Conservation (phyloP, 2,888 invertebrate genomes). For the Eumacrocentrus americanus region DNA sequence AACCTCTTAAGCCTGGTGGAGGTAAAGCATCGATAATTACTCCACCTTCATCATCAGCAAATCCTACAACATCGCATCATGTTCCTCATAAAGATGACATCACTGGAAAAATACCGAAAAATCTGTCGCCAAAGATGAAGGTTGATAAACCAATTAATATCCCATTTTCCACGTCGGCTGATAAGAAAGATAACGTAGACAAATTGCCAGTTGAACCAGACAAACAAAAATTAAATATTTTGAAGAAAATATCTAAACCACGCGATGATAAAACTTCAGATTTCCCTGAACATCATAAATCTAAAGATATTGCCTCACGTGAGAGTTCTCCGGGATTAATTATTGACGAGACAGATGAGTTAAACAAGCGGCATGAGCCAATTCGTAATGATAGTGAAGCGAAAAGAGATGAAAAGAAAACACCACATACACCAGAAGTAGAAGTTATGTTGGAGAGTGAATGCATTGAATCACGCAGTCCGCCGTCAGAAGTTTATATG, state of each 20-base stretch:
- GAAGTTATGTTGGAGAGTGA: slow-evolving; percentile 42
- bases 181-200: slow-evolving; percentile 65
- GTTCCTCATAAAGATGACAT: slow-evolving; percentile 39
- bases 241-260: slow-evolving; percentile 79
- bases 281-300: slow-evolving; percentile 55
- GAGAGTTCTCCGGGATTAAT: slow-evolving; percentile 61
- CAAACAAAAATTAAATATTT: slow-evolving; percentile 84
- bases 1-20: slow-evolving; percentile 59
- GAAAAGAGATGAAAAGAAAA: slow-evolving; percentile 54
- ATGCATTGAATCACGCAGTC: slow-evolving; percentile 51
- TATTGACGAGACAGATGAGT: slow-evolving; percentile 59
- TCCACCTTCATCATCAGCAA: slow-evolving; percentile 56
- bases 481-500: slow-evolving; percentile 58
- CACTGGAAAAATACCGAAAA: slow-evolving; percentile 47
- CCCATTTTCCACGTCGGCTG: slow-evolving; percentile 42
- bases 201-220: slow-evolving; percentile 81
- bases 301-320: slow-evolving; percentile 57
- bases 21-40: slow-evolving; percentile 56
- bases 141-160: slow-evolving; percentile 41
- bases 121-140: slow-evolving; percentile 45
- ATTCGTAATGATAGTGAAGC: slow-evolving; percentile 38
- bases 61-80: slow-evolving; percentile 45
- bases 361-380: slow-evolving; percentile 39
- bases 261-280: slow-evolving; percentile 71
- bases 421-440: slow-evolving; percentile 56